Percentiles rank a stretch among this genome's conserved stretches.
phyloP scores from a whole-genome alignment of 2,113 vertebrate species.

The Apistogramma diplotaenia region DNA sequence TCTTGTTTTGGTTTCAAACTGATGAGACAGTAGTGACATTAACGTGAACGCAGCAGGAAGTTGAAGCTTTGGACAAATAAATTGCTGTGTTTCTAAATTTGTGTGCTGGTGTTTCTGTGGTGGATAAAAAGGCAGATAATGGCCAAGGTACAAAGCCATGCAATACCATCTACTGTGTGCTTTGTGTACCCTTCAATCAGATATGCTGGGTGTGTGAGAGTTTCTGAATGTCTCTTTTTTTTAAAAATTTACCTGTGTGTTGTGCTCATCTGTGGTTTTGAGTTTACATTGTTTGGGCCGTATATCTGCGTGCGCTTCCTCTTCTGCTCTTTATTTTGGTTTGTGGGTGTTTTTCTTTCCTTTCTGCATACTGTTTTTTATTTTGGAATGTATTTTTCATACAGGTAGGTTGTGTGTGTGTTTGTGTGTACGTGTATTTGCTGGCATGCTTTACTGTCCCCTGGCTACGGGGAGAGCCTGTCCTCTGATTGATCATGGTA shows the following conservation, averaged over 20 bases:
- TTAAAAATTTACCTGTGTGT: neutral
- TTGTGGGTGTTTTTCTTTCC: conserved; percentile 22
- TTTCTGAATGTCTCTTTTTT: neutral
- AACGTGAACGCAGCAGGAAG: conserved; percentile 4
- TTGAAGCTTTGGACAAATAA: conserved; percentile 24
- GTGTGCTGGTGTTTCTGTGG: conserved; percentile 14
- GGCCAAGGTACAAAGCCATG: conserved; percentile 21
- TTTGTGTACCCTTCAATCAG: conserved; percentile 36
- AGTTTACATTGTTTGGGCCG: conserved; percentile 12
- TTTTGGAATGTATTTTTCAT: neutral
- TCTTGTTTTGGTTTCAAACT: conserved; percentile 20
- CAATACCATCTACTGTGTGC: neutral
- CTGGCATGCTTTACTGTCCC: conserved; percentile 52
- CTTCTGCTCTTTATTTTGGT: conserved; percentile 16
- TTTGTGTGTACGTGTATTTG: conserved; percentile 15
- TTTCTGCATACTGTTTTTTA: conserved; percentile 2
- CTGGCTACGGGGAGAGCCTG: conserved; percentile 55
- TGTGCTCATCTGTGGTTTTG: conserved; percentile 1
- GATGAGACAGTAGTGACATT: conserved; percentile 18
- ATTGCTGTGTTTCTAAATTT: conserved; percentile 19
- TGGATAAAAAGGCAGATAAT: conserved; percentile 37
- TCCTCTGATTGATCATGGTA: conserved; percentile 74
- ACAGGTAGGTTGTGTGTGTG: neutral
- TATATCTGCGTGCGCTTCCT: conserved; percentile 2
- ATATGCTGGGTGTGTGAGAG: conserved; percentile 1